Evolutionary conservation across 2,797 vertebrate genomes (phyloP).

Genomic region (Pampus argenteus): DNA sequence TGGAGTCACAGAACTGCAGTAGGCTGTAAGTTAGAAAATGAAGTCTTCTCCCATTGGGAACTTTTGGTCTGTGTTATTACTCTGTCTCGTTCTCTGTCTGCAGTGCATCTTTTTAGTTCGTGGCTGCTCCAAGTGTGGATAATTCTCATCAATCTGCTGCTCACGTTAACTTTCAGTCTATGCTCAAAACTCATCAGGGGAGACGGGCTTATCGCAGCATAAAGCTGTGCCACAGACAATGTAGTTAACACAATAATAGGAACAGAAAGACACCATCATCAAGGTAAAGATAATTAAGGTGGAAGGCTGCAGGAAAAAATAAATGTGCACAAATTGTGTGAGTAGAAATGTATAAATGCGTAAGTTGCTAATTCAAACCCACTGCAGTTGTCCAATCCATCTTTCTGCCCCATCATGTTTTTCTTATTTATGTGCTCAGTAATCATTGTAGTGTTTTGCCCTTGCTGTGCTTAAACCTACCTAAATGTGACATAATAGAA

Average conservation of each 20-base stretch:
- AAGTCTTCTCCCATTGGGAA: too few relatives aligned
- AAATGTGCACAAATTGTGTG: background rate
- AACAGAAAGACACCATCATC: background rate
- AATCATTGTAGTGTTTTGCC: background rate
- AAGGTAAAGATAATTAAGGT: background rate
- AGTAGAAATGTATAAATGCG: too few relatives aligned
- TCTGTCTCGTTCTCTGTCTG: background rate
- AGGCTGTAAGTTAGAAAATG: background rate
- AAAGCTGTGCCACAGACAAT: background rate
- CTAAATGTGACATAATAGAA: background rate
- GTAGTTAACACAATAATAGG: background rate
- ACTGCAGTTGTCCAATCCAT: background rate
- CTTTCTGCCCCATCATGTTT: background rate
- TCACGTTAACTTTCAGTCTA: background rate
- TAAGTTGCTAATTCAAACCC: background rate
- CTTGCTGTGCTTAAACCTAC: background rate
- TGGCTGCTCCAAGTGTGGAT: background rate
- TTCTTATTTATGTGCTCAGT: background rate
- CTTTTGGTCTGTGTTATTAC: background rate
- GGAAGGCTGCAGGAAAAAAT: background rate
- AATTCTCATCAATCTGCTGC: background rate
- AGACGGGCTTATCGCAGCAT: conserved; percentile 7
- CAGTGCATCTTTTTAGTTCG: background rate
- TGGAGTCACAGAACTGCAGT: background rate
- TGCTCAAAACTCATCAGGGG: background rate